Evolutionary conservation across 2,888 invertebrate species (phyloP), one percentile per base, ranked within the genome.

Genomic region (Alloscopus bannaensis): DNA sequence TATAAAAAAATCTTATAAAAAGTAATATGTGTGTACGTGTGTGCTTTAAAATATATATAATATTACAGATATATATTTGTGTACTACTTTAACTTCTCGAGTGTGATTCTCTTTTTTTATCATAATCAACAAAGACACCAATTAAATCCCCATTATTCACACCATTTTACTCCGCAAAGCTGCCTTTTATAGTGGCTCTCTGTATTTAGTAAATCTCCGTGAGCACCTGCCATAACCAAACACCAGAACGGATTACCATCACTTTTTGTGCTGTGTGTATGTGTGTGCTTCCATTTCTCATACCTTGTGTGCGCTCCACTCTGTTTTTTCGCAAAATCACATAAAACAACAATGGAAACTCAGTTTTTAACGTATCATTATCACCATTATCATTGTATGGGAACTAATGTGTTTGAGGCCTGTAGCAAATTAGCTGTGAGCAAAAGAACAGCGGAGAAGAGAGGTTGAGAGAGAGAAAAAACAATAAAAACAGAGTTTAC

Each of bases 371-470:
- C n/a, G n/a, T 52, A 18, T 68, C 60, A 68, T 60, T 28, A 76
- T 66, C 66, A 66, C 59, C 55, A 73, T 55, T 24, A 65, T 65
- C 31, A 20, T 65, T 36, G 50, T 36, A 16, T 72, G 65, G 57
- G 57, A 73, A 65, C 55, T 55, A 55, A 60, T 52, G n/a, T n/a
- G n/a, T n/a, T n/a, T n/a, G n/a, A n/a, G n/a, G 68, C 76, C 76
- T 76, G 66, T 76, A 60, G 76, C 76, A 68, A 76, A 76, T 76
- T 76, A 76, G 45, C 76, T n/a, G n/a, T n/a, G n/a, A n/a, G n/a
- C n/a, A n/a, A n/a, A n/a, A n/a, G n/a, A 68, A 52, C 26, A 64
- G 42, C 47, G 26, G 3, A 18, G 22, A 59, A 31, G 22, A 59
- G 36, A 59, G 36, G 22, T 2, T 3, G 50, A 50, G 50, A 18